These are phyloP conservation scores for Pitangus sulphuratus DNA, from an alignment of 2,797 vertebrate species.

Conservation along the genomic window DNA sequence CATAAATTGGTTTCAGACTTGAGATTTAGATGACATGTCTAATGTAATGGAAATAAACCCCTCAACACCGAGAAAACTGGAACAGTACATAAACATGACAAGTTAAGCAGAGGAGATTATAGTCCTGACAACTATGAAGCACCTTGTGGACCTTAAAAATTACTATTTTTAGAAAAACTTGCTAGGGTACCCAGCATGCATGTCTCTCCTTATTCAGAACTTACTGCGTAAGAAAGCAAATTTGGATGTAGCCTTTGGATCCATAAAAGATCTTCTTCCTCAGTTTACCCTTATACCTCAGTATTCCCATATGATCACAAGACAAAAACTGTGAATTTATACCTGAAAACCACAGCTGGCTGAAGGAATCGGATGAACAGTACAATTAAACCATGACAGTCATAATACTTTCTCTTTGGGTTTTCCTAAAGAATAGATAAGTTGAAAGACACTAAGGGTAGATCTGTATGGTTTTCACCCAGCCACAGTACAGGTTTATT, in stretches of 20 bases:
- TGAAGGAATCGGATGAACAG: neutral
- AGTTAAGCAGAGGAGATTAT: constrained; percentile 42
- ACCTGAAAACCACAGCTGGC: neutral
- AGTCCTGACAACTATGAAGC: constrained; percentile 19
- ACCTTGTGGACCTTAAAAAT: neutral
- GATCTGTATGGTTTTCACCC: neutral
- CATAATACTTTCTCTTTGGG: neutral
- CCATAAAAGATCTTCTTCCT: neutral
- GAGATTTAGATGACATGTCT: constrained; percentile 18
- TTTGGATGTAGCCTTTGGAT: neutral
- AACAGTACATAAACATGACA: constrained; percentile 56
- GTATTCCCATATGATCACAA: neutral
- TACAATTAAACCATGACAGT: neutral
- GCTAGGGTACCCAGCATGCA: neutral
- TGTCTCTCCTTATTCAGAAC: neutral
- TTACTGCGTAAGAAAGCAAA: neutral
- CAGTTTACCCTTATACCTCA: neutral
- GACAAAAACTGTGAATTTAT: neutral
- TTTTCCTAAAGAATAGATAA: neutral
- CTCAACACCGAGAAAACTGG: constrained; percentile 21
- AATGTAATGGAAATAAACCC: constrained; percentile 41
- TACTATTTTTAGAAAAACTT: neutral
- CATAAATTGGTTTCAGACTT: constrained; percentile 20
- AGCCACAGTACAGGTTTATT: neutral
- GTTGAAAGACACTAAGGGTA: neutral